phyloP scores from a whole-genome alignment of 2,888 invertebrate genomes.

The Rhagium mordax region DNA sequence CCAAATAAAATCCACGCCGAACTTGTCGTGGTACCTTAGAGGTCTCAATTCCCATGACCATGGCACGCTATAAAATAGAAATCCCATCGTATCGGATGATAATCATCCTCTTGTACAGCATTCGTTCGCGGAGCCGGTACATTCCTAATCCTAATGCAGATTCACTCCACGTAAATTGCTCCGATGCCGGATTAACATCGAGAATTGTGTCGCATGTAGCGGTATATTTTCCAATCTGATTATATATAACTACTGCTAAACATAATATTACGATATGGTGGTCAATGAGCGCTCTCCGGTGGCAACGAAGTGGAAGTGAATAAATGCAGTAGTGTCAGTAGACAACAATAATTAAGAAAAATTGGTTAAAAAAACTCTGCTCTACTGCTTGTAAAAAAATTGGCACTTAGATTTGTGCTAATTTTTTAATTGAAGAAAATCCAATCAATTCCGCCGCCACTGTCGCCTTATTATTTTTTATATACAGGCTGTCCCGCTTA shows the following conservation, averaged over 20 bases:
- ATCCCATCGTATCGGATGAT: neutral
- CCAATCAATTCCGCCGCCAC: too few species aligned
- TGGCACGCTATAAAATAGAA: slow-evolving; percentile 14
- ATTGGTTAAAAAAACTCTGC: too few species aligned
- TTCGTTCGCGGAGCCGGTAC: slow-evolving; percentile 8
- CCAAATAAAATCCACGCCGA: slow-evolving; percentile 20
- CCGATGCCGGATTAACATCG: slow-evolving; percentile 14
- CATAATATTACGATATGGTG: slow-evolving; percentile 25
- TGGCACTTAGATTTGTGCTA: too few species aligned
- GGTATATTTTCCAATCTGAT: slow-evolving; percentile 13
- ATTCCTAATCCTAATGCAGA: slow-evolving; percentile 26
- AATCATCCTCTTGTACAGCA: slow-evolving; percentile 4
- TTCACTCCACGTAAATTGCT: slow-evolving; percentile 22
- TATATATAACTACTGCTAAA: slow-evolving; percentile 15
- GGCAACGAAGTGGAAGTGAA: too few species aligned
- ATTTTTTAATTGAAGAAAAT: too few species aligned
- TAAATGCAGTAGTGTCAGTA: too few species aligned
- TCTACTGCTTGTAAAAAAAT: too few species aligned
- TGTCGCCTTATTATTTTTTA: too few species aligned
- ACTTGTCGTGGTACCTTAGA: slow-evolving; percentile 21
- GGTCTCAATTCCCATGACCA: slow-evolving; percentile 17
- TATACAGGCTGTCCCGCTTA: too few species aligned
- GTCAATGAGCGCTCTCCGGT: slow-evolving; percentile 27
- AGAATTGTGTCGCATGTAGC: slow-evolving; percentile 24
- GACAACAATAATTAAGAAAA: too few species aligned